Evolutionary conservation across 37 sponge, comb jelly and placozoan species (phyloP).

Genomic region (Hexactinellida sp.): DNA sequence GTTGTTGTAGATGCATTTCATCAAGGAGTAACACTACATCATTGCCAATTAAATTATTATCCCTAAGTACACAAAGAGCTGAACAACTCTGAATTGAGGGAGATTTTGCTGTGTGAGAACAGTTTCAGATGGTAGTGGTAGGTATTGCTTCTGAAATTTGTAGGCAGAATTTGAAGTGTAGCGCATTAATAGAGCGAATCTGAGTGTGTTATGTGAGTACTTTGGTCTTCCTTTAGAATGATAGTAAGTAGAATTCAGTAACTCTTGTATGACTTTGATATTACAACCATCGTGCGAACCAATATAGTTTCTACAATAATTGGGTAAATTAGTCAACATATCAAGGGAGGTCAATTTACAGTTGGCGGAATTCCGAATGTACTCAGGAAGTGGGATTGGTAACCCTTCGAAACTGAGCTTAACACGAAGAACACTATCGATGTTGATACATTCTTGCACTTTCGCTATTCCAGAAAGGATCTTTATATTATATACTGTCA

Average conservation of each 20-base stretch:
- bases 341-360: background rate
- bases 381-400: background rate
- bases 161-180: background rate
- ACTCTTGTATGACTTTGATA: no score
- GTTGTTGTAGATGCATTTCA: no score
- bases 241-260: no score
- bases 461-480: background rate
- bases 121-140: background rate
- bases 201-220: background rate
- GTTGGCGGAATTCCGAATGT: background rate
- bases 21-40: no score
- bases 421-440: background rate
- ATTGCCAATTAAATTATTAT: background rate
- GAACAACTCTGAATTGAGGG: background rate
- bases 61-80: background rate
- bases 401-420: background rate
- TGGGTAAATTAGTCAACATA: no score
- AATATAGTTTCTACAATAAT: no score
- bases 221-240: no score
- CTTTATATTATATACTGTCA: background rate
- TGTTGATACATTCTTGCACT: background rate
- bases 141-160: background rate
- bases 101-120: background rate
- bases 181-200: background rate
- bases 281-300: no score